Conservation (phyloP, 2,888 invertebrate genomes). For the Dorcus parallelipipedus region DNA sequence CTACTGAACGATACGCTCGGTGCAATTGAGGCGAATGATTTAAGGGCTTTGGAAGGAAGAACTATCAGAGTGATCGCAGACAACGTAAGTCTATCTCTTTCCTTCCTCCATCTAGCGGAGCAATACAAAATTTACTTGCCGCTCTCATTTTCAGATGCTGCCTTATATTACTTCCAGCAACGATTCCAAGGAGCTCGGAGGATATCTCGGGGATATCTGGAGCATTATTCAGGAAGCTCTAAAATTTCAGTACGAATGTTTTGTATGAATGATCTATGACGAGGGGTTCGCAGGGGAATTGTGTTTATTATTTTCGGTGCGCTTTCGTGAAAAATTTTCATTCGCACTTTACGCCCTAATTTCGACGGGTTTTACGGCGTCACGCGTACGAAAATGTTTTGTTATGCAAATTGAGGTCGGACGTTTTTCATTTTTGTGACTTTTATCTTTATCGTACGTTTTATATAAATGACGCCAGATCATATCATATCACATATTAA, state of each 20-base stretch:
- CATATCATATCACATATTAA: too few species aligned
- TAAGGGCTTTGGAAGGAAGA: constrained; percentile 32
- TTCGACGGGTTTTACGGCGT: too few species aligned
- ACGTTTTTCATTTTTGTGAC: too few species aligned
- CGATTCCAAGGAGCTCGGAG: constrained; percentile 36
- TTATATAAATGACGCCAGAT: too few species aligned
- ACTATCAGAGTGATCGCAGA: constrained; percentile 39
- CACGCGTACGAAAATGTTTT: too few species aligned
- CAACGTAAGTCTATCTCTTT: constrained; percentile 31
- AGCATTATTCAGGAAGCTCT: constrained; percentile 39
- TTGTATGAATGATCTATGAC: too few species aligned
- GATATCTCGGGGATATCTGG: constrained; percentile 49
- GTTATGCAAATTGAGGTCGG: too few species aligned
- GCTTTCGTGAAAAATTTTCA: too few species aligned
- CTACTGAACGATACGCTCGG: constrained; percentile 25
- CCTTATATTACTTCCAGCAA: constrained; percentile 42
- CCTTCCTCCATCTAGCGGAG: constrained; percentile 28
- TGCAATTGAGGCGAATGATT: constrained; percentile 21
- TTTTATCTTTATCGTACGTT: too few species aligned
- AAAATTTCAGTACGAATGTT: constrained; percentile 41
- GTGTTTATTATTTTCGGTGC: too few species aligned
- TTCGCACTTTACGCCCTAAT: too few species aligned
- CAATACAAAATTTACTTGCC: neutral
- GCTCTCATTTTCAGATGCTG: constrained; percentile 36
- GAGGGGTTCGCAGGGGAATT: too few species aligned